Evolutionary conservation across 2,888 invertebrate genomes (phyloP).

Genomic region (Cacoxenus indagator): DNA sequence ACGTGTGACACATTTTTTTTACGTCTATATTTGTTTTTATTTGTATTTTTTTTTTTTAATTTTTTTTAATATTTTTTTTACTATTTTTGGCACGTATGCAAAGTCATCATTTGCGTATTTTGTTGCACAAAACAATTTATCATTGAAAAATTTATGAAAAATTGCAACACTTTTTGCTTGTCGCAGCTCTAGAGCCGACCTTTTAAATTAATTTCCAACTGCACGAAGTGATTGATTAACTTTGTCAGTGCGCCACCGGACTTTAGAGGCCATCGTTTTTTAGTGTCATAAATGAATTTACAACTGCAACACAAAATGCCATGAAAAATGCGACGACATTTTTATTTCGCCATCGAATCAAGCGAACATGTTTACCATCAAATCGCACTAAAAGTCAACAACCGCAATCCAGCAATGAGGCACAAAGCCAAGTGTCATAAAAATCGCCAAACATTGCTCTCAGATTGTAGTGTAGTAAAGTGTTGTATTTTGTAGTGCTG

Average conservation of each 20-base stretch:
- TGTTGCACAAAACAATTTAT: not conserved
- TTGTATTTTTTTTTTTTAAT: too few relatives aligned
- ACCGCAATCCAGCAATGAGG: not conserved
- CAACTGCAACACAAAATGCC: not conserved
- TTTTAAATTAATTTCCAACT: not conserved
- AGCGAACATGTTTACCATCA: not conserved
- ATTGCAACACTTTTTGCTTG: not conserved
- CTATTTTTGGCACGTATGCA: too few relatives aligned
- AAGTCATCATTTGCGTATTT: not conserved
- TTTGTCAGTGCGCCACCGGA: not conserved
- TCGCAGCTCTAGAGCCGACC: not conserved
- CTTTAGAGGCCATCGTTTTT: not conserved
- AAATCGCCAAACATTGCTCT: too few relatives aligned
- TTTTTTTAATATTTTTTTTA: too few relatives aligned
- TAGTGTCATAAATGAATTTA: not conserved
- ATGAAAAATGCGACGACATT: not conserved
- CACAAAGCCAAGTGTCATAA: not conserved
- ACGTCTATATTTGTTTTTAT: too few relatives aligned
- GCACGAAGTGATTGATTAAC: not conserved
- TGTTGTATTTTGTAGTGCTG: too few relatives aligned
- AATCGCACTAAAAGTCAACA: not conserved
- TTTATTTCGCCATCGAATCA: not conserved
- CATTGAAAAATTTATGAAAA: not conserved
- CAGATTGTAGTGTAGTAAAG: too few relatives aligned
- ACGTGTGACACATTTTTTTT: constrained; percentile 15